Evolutionary conservation across 2,797 vertebrate genomes (phyloP).

Genomic region (Sebastiscus tertius): DNA sequence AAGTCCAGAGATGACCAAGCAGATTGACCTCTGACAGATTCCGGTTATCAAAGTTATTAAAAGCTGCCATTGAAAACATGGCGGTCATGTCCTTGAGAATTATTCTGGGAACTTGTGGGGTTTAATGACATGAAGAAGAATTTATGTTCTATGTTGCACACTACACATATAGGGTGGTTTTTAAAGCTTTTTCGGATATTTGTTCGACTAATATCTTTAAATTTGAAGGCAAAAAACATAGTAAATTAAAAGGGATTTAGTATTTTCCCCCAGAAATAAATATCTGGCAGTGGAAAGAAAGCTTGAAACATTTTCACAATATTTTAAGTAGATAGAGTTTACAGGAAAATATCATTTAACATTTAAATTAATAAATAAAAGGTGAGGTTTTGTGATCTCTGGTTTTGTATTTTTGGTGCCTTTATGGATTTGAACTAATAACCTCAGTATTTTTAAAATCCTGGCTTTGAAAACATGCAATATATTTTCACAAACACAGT

Average conservation of each 20-base stretch:
- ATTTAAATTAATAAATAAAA: too few relatives aligned
- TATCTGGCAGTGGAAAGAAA: too few relatives aligned
- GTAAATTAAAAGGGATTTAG: too few relatives aligned
- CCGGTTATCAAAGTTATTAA: not conserved
- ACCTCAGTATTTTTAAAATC: not conserved
- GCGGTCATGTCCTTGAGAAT: not conserved
- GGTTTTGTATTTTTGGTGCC: not conserved
- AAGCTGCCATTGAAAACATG: not conserved
- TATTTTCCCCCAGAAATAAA: too few relatives aligned
- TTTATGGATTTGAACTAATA: not conserved
- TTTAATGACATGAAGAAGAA: not conserved
- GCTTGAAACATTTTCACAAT: too few relatives aligned
- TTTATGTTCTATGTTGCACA: not conserved
- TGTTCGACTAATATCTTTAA: not conserved
- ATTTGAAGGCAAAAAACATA: too few relatives aligned
- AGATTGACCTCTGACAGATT: not conserved
- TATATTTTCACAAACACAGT: not conserved
- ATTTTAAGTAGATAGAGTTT: not conserved
- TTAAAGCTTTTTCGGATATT: not conserved
- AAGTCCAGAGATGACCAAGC: slow-evolving; percentile 26
- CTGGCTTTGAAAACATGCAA: not conserved
- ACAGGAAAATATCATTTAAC: not conserved
- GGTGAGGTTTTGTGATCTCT: too few relatives aligned
- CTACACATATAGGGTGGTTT: not conserved
- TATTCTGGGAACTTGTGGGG: not conserved